Percentiles rank a stretch among this genome's conserved stretches.
Conservation (phyloP, 2,797 vertebrate species). For the Lepus townsendii region DNA sequence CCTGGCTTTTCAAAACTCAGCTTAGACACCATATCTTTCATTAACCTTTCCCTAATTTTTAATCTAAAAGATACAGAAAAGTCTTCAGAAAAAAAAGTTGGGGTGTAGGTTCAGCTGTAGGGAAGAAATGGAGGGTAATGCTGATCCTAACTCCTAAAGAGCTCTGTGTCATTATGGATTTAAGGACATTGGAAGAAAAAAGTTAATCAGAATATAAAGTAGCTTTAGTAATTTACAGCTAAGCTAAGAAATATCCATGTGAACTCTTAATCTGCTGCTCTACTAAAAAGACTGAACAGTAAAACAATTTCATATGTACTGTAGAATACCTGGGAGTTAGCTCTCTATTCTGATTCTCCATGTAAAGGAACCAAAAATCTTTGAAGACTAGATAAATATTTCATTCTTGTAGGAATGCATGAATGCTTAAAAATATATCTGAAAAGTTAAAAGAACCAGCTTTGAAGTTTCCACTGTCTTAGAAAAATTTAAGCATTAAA, state of each 20-base stretch:
- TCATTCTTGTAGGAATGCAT: neutral
- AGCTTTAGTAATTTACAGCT: neutral
- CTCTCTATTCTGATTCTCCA: neutral
- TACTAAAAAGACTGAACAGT: neutral
- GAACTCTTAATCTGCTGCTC: neutral
- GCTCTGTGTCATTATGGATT: neutral
- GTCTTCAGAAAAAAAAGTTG: neutral
- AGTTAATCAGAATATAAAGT: neutral
- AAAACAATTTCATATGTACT: neutral
- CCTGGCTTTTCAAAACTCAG: neutral
- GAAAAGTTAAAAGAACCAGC: neutral
- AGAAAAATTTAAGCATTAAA: slow-evolving; percentile 2
- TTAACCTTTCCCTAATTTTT: neutral
- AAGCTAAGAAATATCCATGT: neutral
- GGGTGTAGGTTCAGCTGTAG: neutral
- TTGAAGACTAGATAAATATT: neutral
- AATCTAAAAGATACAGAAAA: neutral
- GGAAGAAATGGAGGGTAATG: neutral
- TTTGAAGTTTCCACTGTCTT: neutral
- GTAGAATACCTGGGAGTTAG: neutral
- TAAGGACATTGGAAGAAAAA: neutral
- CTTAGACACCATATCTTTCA: neutral
- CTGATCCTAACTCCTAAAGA: neutral
- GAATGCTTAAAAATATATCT: neutral
- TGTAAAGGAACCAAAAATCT: neutral